These are phyloP conservation scores for Reticulitermes speratus DNA, from an alignment of 1,140 invertebrate species.

Conservation along the genomic window DNA sequence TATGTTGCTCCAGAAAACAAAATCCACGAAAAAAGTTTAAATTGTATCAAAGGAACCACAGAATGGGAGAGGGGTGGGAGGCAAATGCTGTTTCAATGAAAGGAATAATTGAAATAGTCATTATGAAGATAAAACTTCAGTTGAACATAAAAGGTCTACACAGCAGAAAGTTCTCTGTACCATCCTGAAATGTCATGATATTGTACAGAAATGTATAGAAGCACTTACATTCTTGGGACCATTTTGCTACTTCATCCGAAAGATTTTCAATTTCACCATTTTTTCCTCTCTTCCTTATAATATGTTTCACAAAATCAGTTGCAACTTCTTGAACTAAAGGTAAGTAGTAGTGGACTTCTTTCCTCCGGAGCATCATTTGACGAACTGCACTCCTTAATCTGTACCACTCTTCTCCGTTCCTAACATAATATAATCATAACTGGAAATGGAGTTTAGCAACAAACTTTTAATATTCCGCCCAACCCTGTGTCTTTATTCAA, in stretches of 20 bases:
- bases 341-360: slow-evolving; percentile 49
- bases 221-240: slow-evolving; percentile 43
- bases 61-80: no score
- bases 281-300: slow-evolving; percentile 39
- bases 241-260: slow-evolving; percentile 43
- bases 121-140: no score
- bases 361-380: slow-evolving; percentile 50
- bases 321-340: slow-evolving; percentile 48
- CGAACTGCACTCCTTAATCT: slow-evolving; percentile 48
- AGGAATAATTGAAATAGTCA: no score
- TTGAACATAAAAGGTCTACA: no score
- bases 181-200: not conserved
- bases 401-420: slow-evolving; percentile 57
- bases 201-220: not conserved
- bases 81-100: no score
- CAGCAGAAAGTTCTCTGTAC: no score
- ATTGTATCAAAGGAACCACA: no score
- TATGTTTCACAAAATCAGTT: slow-evolving; percentile 45
- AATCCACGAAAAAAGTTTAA: no score
- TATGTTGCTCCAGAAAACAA: no score
- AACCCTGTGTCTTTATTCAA: no score
- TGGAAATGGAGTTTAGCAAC: not conserved
- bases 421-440: slow-evolving; percentile 37
- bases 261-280: slow-evolving; percentile 37
- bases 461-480: no score